Percentiles rank a stretch among this genome's conserved stretches.
phyloP scores from a whole-genome alignment of 2,888 invertebrate species.

The Heliconius ismenius region DNA sequence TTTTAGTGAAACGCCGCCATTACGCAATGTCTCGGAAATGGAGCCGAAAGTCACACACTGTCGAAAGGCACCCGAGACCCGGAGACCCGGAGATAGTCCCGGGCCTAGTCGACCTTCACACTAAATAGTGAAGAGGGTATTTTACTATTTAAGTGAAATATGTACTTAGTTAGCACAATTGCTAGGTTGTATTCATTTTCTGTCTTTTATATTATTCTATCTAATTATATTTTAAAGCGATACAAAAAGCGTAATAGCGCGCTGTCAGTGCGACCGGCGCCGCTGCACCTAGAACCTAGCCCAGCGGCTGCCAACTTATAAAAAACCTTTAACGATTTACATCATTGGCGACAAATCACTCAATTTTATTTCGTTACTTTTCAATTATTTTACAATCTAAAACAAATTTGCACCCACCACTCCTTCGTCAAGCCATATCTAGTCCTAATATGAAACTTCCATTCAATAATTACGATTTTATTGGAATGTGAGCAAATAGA shows the following conservation, averaged over 20 bases:
- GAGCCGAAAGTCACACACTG: too few species aligned
- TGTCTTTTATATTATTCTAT: constrained; percentile 20
- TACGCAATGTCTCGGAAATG: too few species aligned
- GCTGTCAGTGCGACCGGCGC: constrained; percentile 1
- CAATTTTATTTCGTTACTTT: too few species aligned
- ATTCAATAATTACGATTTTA: too few species aligned
- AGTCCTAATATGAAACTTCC: too few species aligned
- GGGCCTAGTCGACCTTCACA: too few species aligned
- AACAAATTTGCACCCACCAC: too few species aligned
- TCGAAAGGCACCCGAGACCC: too few species aligned
- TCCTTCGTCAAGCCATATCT: too few species aligned
- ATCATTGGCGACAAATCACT: neutral
- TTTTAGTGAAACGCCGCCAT: constrained; percentile 11
- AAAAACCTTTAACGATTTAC: neutral
- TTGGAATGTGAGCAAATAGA: too few species aligned
- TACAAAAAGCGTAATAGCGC: constrained; percentile 40
- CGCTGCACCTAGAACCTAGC: constrained; percentile 3
- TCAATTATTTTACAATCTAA: too few species aligned
- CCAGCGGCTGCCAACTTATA: neutral
- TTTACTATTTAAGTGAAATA: neutral
- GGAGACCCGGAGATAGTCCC: too few species aligned
- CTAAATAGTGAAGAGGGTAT: neutral
- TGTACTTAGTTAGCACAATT: neutral
- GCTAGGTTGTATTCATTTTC: neutral
- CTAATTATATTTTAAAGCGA: constrained; percentile 31